Evolutionary conservation across 2,113 vertebrate species (phyloP).

Genomic region (Oreocharis arfaki): DNA sequence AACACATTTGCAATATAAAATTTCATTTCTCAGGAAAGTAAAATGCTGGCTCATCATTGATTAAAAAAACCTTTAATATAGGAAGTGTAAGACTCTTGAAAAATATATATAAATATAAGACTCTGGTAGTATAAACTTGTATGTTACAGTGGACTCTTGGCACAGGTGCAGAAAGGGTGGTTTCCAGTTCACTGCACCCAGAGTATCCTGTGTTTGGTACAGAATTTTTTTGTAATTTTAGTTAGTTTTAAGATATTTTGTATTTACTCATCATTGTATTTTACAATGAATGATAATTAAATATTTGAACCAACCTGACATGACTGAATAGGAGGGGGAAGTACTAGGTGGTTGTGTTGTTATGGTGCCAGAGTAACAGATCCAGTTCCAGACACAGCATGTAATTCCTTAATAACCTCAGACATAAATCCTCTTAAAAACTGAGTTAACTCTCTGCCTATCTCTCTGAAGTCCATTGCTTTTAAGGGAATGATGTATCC

Average conservation of each 20-base stretch:
- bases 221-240: not conserved
- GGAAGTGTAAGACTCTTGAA: not conserved
- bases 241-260: not conserved
- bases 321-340: fast-evolving
- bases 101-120: not conserved
- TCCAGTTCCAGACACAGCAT: not conserved
- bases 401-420: not conserved
- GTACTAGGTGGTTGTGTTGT: not conserved
- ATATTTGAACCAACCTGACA: not conserved
- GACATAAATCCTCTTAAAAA: not conserved
- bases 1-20: not conserved
- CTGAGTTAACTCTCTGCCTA: not conserved
- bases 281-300: not conserved
- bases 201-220: not conserved
- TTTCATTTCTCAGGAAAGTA: not conserved
- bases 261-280: not conserved
- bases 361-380: not conserved
- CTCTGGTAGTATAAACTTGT: not conserved
- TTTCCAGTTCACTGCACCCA: not conserved
- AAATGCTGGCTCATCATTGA: not conserved
- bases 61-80: not conserved
- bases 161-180: not conserved
- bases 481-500: not conserved
- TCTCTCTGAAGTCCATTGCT: not conserved
- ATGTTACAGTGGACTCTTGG: not conserved